These are phyloP conservation scores for Meriones unguiculatus DNA, from an alignment of 2,113 vertebrate genomes.

Conservation along the genomic window DNA sequence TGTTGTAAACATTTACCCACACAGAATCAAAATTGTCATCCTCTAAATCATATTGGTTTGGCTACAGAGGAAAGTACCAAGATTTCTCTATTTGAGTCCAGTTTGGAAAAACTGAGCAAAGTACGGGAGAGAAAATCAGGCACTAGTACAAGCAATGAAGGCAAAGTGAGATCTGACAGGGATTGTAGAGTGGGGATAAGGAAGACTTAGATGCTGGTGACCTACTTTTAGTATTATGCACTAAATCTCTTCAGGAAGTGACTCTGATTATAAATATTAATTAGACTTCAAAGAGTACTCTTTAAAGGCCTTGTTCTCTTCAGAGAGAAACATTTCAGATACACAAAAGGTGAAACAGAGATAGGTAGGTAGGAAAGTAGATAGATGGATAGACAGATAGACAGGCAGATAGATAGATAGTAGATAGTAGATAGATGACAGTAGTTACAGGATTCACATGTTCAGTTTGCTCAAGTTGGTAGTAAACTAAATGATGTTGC, in stretches of 20 bases:
- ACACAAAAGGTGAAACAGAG: background rate
- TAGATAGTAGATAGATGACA: background rate
- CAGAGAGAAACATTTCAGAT: background rate
- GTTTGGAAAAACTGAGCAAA: background rate
- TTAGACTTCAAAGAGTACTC: conserved; percentile 56
- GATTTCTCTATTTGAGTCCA: background rate
- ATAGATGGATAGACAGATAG: background rate
- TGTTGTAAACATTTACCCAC: background rate
- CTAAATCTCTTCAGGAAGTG: conserved; percentile 66
- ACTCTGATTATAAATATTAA: conserved; percentile 79
- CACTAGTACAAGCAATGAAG: conserved; percentile 45
- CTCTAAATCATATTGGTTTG: background rate
- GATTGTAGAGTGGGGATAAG: conserved; percentile 72
- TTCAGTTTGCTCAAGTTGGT: background rate
- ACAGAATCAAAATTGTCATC: background rate
- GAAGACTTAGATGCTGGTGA: conserved; percentile 73
- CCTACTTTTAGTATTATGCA: conserved; percentile 77
- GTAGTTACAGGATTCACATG: background rate
- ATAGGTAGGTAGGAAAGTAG: background rate
- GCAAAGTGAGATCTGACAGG: conserved; percentile 62
- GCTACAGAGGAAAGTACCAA: background rate
- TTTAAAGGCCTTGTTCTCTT: conserved; percentile 54
- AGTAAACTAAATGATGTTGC: conserved; percentile 41
- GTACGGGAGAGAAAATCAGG: conserved; percentile 29
- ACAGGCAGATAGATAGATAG: background rate